These are phyloP conservation scores for Amazona vittata DNA, from an alignment of 2,113 vertebrate species.

Conservation along the genomic window DNA sequence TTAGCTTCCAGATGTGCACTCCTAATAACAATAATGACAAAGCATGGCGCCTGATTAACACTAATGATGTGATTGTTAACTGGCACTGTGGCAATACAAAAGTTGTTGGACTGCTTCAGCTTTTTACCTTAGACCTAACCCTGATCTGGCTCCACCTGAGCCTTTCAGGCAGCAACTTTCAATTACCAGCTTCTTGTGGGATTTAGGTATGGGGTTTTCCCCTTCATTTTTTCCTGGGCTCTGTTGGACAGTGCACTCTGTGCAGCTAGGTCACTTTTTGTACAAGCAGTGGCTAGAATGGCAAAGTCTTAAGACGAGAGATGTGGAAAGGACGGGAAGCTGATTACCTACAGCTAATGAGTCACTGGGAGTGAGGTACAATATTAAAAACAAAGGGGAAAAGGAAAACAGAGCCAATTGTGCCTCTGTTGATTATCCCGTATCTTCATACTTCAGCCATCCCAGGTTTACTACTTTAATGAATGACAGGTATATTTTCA, in stretches of 20 bases:
- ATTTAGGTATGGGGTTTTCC: accelerated
- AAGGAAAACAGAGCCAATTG: background rate
- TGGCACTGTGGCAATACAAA: background rate
- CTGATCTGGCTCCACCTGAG: background rate
- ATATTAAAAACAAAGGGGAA: background rate
- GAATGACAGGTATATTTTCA: background rate
- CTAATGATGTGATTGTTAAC: background rate
- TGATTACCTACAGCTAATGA: background rate
- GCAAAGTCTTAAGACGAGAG: background rate
- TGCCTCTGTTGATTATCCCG: background rate
- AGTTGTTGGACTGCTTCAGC: background rate
- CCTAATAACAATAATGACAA: background rate
- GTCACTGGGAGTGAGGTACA: background rate
- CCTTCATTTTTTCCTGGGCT: background rate
- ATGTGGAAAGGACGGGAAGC: background rate
- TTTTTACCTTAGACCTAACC: background rate
- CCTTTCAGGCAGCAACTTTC: background rate
- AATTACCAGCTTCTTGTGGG: background rate
- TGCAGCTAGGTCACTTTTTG: background rate
- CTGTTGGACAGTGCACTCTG: background rate
- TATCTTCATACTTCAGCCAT: background rate
- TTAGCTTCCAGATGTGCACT: background rate
- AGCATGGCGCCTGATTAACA: background rate
- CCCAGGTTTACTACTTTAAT: background rate
- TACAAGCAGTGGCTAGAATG: background rate